Evolutionary conservation across 2,888 invertebrate species (phyloP), one percentile per base, ranked within the genome.

Genomic region (Harpalus rufipes): DNA sequence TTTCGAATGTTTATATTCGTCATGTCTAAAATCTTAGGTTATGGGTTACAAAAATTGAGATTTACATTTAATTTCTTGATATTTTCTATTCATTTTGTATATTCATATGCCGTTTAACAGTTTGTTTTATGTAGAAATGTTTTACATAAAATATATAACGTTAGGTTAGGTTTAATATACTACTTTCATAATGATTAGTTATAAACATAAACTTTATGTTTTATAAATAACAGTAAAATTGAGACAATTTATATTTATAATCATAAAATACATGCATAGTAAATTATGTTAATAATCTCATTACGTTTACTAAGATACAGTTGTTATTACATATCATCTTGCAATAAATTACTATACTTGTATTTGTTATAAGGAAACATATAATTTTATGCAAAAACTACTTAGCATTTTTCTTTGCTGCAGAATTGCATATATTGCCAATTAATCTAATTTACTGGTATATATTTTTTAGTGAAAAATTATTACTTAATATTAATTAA

Each of bases 211-310:
- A 4, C 32, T 32, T 32, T 32, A 32, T 32, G 32, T 5, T 2
- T 32, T 32, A 32, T 32, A 32, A 32, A 32, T 51, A 51, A 51
- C 44, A 51, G 44, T 51, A 12, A 51, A 51, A 51, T 51, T 51
- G 25, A 63, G 21, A 21, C 25, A 63, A 25, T 63, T 63, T 63
- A 63, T 21, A 25, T 63, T 8, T 25, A 10, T 18, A 18, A 8
- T 59, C 59, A 59, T 59, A 21, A 63, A 21, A 12, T 21, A 63
- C 8, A 25, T 21, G 21, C 25, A 63, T 25, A 63, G 12, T 21
- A 25, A 63, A 63, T 63, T 63, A 63, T 63, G 63, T 12, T 63
- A 63, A 63, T 63, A 21, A 63, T 63, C 63, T 25, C 44, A 51
- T 51, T 63, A 63, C 63, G 7, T 18, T 21, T 7, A 25, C 25